Conservation (phyloP, 2,888 invertebrate genomes). For the Acronicta alni region DNA sequence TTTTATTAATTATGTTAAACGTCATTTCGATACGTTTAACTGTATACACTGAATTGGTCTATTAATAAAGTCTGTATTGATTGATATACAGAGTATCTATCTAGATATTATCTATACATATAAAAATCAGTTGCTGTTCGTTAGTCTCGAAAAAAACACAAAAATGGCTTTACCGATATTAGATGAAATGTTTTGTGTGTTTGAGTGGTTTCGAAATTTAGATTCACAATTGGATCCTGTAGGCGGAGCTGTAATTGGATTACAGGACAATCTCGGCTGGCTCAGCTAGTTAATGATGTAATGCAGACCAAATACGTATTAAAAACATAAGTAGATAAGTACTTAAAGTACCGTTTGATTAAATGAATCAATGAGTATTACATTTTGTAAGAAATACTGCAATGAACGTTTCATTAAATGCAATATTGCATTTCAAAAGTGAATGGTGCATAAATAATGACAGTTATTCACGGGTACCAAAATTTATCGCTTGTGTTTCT, state of each 20-base stretch:
- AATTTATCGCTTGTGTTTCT: constrained; percentile 13
- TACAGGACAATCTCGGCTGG: too few species aligned
- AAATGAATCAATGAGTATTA: constrained; percentile 8
- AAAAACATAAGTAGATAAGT: too few species aligned
- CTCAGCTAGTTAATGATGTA: too few species aligned
- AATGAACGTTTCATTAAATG: constrained; percentile 21
- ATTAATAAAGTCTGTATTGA: background rate
- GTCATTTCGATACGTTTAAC: constrained; percentile 12
- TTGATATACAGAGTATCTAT: background rate
- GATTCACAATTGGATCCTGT: too few species aligned
- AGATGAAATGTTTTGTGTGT: too few species aligned
- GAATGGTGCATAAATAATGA: constrained; percentile 28
- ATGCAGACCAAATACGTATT: background rate
- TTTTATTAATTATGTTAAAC: constrained; percentile 26
- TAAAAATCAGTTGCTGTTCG: too few species aligned
- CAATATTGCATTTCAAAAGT: constrained; percentile 27
- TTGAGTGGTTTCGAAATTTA: too few species aligned
- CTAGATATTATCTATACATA: too few species aligned
- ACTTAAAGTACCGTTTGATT: background rate
- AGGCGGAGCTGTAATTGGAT: too few species aligned
- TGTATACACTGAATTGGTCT: constrained; percentile 2
- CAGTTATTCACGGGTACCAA: constrained; percentile 16
- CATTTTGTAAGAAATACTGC: constrained; percentile 14
- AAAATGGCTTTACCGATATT: too few species aligned
- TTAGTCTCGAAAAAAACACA: too few species aligned